Base-by-base conservation (phyloP, 1,140 invertebrate genomes). In the Drosophila equinoxialis region DNA sequence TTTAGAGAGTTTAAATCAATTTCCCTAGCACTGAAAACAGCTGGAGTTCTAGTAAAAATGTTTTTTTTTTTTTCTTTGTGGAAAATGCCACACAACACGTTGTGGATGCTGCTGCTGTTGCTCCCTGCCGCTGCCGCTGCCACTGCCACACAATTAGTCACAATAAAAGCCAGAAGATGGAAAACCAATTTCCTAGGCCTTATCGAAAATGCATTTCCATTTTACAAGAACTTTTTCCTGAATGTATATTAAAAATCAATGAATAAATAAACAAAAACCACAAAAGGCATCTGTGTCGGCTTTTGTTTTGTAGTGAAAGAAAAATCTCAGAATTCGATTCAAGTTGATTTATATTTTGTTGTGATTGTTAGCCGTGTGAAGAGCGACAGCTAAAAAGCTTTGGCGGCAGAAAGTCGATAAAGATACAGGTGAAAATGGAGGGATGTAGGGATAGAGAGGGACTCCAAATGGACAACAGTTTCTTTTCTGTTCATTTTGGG, bases 201-300 rank as follows among this genome's bases (percentile, higher is more conserved):
- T 89, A 83, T 87, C 84, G 72, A 79, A 77, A 83, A 86, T 77
- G 79, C 84, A 86, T 86, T 86, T 83, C 77, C 83, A 86, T 86
- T 51, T 89, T 89, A 87, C 83, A 89, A 86, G 84, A 68, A 78
- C 67, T 70, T 72, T 71, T 77, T 39, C 37, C 37, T 11, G 55
- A 57, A 66, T 82, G 83, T 79, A 79, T 79, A 86, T 83, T 77
- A 30, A 79, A 87, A 89, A 87, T 89, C 80, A 71, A 89, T 87
- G 84, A 87, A 87, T 83, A 89, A 89, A 87, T 89, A 87, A 87
- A 87, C 84, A 86, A 74, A 81, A 84, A 65, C 35, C 48, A 58
- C 51, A 59, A 65, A 67, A 69, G 30, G 20, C 30, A 17, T 45
- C 65, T 42, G 20, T 55, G 60, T 42, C 48, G 67, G 75, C 74